Percentiles rank a stretch among this genome's conserved stretches.
These are phyloP conservation scores for Tonatia bakeri DNA, from an alignment of 2,113 vertebrate genomes.

Conservation along the genomic window DNA sequence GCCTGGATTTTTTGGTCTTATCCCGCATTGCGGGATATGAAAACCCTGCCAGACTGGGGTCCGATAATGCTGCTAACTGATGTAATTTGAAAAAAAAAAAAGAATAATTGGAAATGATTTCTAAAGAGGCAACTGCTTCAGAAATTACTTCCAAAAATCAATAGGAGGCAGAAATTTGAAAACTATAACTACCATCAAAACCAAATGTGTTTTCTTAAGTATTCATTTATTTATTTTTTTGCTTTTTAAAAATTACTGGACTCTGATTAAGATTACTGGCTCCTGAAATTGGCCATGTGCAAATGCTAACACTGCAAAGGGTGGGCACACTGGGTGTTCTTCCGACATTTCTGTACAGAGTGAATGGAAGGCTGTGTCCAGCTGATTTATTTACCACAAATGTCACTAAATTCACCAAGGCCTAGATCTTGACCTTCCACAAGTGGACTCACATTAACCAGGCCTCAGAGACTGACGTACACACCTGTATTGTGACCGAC, in stretches of 20 bases:
- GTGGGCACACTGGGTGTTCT: not conserved
- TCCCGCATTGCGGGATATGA: not conserved
- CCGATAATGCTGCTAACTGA: not conserved
- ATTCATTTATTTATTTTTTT: not conserved
- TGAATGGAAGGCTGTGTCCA: not conserved
- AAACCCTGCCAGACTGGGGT: not conserved
- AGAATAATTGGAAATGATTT: not conserved
- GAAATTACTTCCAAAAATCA: conserved; percentile 39
- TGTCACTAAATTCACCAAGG: not conserved
- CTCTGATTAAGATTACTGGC: not conserved
- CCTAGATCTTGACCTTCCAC: not conserved
- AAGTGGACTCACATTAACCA: not conserved
- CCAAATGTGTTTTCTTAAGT: not conserved
- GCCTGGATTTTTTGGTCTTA: not conserved
- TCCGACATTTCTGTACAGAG: not conserved
- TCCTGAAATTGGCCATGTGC: not conserved
- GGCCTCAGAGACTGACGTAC: not conserved
- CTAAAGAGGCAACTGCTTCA: not conserved
- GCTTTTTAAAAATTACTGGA: not conserved
- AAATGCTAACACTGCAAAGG: not conserved
- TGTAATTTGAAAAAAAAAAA: not conserved
- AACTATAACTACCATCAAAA: not conserved
- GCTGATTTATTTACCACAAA: not conserved
- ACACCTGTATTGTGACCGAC: not conserved
- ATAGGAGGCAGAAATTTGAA: not conserved